Evolutionary conservation across 2,797 vertebrate species (phyloP).

Genomic region (Nannoperca australis): DNA sequence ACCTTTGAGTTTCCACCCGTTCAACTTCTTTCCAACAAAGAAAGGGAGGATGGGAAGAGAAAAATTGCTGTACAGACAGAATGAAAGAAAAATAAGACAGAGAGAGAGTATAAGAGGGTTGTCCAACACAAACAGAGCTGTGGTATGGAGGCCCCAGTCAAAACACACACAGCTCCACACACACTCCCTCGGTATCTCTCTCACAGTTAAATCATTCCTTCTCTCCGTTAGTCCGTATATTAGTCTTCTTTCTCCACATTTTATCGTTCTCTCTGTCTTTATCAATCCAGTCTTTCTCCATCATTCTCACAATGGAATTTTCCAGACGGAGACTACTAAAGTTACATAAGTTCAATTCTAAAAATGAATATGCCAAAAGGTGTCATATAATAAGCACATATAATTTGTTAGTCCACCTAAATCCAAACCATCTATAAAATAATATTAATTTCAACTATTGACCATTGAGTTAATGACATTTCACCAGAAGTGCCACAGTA

Average conservation of each 20-base stretch:
- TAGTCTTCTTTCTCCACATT: neutral
- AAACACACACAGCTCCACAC: conserved; percentile 47
- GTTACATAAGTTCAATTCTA: neutral
- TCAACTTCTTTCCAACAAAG: conserved; percentile 19
- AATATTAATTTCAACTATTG: neutral
- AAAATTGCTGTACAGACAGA: conserved; percentile 44
- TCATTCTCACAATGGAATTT: conserved; percentile 4
- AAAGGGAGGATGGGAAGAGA: conserved; percentile 26
- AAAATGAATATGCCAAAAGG: neutral
- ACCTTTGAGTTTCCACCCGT: neutral
- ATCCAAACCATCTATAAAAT: conserved; percentile 10
- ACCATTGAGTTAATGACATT: neutral
- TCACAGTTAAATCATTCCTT: conserved; percentile 34
- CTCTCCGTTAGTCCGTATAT: conserved; percentile 20
- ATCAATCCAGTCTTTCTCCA: neutral
- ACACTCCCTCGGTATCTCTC: conserved; percentile 35
- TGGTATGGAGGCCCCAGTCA: conserved; percentile 66
- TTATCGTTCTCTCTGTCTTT: conserved; percentile 5
- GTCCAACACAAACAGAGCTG: conserved; percentile 71
- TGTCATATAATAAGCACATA: neutral
- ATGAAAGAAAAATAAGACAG: conserved; percentile 50
- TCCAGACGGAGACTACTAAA: neutral
- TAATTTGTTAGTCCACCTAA: neutral
- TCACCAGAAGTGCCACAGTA: neutral
- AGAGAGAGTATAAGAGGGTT: conserved; percentile 30